These are phyloP conservation scores for Drosophila arawakana DNA, from an alignment of 1,140 invertebrate species.

Conservation along the genomic window DNA sequence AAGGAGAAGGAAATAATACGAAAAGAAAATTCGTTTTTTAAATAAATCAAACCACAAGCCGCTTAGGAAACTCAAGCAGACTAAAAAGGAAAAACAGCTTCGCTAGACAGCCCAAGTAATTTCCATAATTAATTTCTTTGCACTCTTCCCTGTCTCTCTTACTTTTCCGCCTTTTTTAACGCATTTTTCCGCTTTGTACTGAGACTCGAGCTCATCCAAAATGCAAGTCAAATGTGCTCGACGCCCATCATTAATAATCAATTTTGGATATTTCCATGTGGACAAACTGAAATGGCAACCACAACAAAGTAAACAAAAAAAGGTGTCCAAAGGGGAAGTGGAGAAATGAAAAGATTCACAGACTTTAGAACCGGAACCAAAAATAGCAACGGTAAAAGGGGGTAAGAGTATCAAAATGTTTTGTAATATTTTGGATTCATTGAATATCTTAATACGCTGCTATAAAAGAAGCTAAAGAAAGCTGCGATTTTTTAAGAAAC, in stretches of 20 bases:
- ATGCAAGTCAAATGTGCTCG: constrained; percentile 8
- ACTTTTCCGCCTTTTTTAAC: constrained; percentile 50
- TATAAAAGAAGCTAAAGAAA: neutral
- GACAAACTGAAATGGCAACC: constrained; percentile 10
- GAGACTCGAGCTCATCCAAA: neutral
- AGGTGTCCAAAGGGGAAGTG: neutral
- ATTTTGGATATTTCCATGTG: constrained; percentile 36
- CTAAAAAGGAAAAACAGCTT: neutral
- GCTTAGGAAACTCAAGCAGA: constrained; percentile 44
- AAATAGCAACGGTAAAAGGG: constrained; percentile 2
- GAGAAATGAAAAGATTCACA: constrained; percentile 16
- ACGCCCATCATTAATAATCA: constrained; percentile 59
- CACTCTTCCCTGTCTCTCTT: constrained; percentile 28
- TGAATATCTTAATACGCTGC: neutral
- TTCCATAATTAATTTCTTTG: constrained; percentile 84
- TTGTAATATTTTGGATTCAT: neutral
- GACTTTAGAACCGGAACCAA: constrained; percentile 7
- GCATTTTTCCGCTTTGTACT: constrained; percentile 30
- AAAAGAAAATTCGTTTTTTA: constrained; percentile 50
- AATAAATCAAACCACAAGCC: constrained; percentile 80
- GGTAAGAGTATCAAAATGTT: neutral
- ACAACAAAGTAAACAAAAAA: neutral
- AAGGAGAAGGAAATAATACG: constrained; percentile 19
- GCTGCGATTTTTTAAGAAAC: too few relatives aligned
- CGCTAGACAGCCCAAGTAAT: constrained; percentile 69